Evolutionary conservation across 2,797 vertebrate species (phyloP).

Genomic region (Poecilia picta): DNA sequence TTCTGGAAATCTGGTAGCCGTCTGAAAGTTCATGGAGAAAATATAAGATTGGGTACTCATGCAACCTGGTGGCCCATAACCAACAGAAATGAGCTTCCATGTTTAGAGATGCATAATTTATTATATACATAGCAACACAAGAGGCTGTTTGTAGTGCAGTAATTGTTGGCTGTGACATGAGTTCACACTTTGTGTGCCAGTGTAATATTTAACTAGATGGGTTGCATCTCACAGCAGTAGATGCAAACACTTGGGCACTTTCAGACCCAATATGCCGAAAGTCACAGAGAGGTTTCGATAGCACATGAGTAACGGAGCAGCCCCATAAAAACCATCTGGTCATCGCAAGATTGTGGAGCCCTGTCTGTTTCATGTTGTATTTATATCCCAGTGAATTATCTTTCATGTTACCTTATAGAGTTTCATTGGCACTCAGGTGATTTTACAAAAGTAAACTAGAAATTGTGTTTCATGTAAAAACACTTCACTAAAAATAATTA

Average conservation of each 20-base stretch:
- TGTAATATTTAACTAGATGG: background rate
- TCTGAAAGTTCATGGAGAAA: background rate
- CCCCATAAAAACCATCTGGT: background rate
- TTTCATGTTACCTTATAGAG: conserved; percentile 1
- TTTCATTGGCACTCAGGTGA: background rate
- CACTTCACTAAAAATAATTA: background rate
- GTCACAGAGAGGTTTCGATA: background rate
- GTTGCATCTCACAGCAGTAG: background rate
- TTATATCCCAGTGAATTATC: background rate
- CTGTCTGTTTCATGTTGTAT: background rate
- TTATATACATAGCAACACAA: background rate
- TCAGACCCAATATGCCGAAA: background rate
- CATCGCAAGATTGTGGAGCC: background rate
- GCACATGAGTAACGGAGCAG: background rate
- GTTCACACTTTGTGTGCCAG: background rate
- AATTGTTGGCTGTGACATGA: background rate
- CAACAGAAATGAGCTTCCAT: background rate
- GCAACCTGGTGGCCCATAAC: background rate
- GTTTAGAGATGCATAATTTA: background rate
- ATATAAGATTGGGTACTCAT: background rate
- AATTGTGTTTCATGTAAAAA: background rate
- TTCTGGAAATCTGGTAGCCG: background rate
- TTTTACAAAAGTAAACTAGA: background rate
- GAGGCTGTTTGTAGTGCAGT: background rate
- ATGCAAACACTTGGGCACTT: background rate